phyloP scores from a whole-genome alignment of 2,797 vertebrate species.

The Hemitrygon akajei region DNA sequence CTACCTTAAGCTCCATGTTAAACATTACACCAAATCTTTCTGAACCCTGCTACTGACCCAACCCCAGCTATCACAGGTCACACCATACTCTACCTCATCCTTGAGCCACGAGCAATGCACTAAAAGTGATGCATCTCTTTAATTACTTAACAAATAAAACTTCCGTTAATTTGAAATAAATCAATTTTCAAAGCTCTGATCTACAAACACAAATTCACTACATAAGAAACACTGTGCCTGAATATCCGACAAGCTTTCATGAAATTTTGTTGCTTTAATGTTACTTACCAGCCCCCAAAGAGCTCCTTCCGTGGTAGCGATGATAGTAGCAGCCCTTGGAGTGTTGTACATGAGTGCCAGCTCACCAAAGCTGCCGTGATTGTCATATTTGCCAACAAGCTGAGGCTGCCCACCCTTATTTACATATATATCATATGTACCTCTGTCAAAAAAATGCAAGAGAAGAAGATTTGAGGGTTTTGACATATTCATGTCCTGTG shows the following conservation, averaged over 20 bases:
- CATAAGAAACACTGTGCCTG: not conserved
- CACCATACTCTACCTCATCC: not conserved
- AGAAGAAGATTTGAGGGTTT: constrained; percentile 28
- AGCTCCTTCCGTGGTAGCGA: constrained; percentile 80
- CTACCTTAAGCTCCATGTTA: not conserved
- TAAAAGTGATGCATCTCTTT: not conserved
- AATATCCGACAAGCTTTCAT: not conserved
- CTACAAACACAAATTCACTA: not conserved
- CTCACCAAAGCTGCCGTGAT: constrained; percentile 93
- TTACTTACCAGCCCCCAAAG: constrained; percentile 91
- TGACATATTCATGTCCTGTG: not conserved
- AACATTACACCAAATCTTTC: not conserved
- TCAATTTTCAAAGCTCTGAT: not conserved
- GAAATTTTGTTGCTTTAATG: not conserved
- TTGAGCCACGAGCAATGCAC: not conserved
- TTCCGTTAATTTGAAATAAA: not conserved
- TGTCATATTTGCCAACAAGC: constrained; percentile 84
- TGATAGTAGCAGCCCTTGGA: constrained; percentile 86
- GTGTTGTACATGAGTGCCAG: constrained; percentile 98
- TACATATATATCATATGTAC: constrained; percentile 83
- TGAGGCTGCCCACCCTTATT: constrained; percentile 65
- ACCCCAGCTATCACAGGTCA: not conserved
- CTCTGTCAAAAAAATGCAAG: constrained; percentile 55
- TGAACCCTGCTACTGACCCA: not conserved
- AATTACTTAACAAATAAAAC: not conserved